These are phyloP conservation scores for Lanius collurio DNA, from an alignment of 2,113 vertebrate genomes.

Conservation along the genomic window DNA sequence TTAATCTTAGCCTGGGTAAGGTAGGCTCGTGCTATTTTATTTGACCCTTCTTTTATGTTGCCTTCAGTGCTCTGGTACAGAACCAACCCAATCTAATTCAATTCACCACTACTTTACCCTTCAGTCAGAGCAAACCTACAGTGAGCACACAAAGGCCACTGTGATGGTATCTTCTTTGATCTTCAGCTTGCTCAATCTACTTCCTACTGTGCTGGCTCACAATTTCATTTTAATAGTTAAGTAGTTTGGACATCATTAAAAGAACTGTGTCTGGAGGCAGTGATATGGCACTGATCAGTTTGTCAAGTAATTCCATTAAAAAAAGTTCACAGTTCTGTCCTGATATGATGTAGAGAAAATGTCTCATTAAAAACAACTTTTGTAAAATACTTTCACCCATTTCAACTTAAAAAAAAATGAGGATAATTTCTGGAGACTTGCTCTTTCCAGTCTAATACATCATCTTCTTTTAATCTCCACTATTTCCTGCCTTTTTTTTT, in stretches of 20 bases:
- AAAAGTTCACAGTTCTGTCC: constrained; percentile 67
- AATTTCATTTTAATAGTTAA: constrained; percentile 72
- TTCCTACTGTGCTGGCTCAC: constrained; percentile 61
- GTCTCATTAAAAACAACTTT: constrained; percentile 69
- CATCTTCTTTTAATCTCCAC: constrained; percentile 58
- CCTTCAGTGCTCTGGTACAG: not conserved
- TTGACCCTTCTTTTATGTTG: constrained; percentile 42
- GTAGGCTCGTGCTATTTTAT: not conserved
- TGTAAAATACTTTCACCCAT: constrained; percentile 65
- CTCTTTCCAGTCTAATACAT: constrained; percentile 61
- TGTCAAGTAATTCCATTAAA: constrained; percentile 60
- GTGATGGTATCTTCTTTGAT: constrained; percentile 64
- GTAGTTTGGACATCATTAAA: constrained; percentile 72
- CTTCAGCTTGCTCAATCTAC: constrained; percentile 53
- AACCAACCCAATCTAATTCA: constrained; percentile 43
- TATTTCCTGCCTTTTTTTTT: constrained; percentile 20
- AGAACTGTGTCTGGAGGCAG: constrained; percentile 62
- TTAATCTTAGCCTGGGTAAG: not conserved
- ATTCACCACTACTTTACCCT: constrained; percentile 45
- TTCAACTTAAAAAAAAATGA: constrained; percentile 63
- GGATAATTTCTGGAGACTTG: constrained; percentile 65
- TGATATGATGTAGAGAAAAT: constrained; percentile 60
- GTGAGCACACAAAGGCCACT: constrained; percentile 33
- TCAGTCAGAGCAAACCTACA: constrained; percentile 52
- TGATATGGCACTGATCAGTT: constrained; percentile 67